Base-by-base conservation (phyloP, 1,140 invertebrate genomes). In the Harlomillsia oculata region DNA sequence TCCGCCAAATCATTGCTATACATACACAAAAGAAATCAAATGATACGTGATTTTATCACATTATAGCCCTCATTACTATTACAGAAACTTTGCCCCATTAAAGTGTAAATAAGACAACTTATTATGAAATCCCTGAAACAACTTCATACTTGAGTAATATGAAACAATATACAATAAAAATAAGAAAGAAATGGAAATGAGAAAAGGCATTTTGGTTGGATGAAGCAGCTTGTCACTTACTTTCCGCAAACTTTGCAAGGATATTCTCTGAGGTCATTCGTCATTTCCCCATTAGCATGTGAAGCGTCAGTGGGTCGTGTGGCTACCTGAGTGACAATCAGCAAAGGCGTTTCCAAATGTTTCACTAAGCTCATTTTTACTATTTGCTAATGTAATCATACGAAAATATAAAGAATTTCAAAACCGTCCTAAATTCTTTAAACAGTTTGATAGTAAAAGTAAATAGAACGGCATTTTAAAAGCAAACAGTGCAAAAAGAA, bases 181-280 rank as follows among this genome's bases (percentile, higher is more conserved):
- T 40, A 43, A 43, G 6, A 43, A 13, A 13, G 20, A 16, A 43
- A 43, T 43, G 11, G 11, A 16, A 21, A 20, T 14, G 13, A 13
- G 8, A 46, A 9, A 23, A 20, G 6, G 13, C 9, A 26, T 13
- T 26, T 8, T 25, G 21, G 6, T 16, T 46, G 26, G 5, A 20
- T 26, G n/a, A n/a, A n/a, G n/a, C n/a, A n/a, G n/a, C n/a, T n/a
- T n/a, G n/a, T 34, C 75, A 89, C 89, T 87, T 87, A 94, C 90
- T 93, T 94, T 80, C 89, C 89, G 84, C 92, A 96, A 72, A 95
- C 84, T 80, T 91, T 92, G 82, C 92, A 96, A 68, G 91, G 90
- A 75, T 87, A 84, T 67, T 80, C 70, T 54, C 63, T 41, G 29
- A 72, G 67, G 43, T 53, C 60, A 60, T 26, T 43, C 26, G 51